Conservation (phyloP, 1,140 invertebrate genomes). For the Solen grandis region DNA sequence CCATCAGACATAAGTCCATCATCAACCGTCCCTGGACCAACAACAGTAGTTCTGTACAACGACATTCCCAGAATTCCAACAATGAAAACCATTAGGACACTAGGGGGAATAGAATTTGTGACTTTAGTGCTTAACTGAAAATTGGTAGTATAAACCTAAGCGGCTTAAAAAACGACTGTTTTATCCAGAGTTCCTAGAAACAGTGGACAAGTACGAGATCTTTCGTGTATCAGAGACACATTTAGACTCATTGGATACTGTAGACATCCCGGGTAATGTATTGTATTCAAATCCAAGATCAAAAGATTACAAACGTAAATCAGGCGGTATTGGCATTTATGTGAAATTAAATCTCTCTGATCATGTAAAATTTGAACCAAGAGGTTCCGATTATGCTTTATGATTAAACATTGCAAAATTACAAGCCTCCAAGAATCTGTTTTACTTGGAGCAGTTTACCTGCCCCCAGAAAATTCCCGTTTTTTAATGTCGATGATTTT, state of each 20-base stretch:
- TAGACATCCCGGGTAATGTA: neutral
- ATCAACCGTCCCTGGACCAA: constrained; percentile 1
- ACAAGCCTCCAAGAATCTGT: too few relatives aligned
- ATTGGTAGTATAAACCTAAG: constrained; percentile 12
- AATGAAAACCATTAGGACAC: neutral
- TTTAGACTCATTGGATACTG: constrained; percentile 2
- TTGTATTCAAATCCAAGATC: constrained; percentile 16
- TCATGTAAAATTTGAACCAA: too few relatives aligned
- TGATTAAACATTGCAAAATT: too few relatives aligned
- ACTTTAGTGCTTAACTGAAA: neutral
- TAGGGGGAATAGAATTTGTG: neutral
- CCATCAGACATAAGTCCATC: neutral
- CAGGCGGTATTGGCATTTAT: constrained; percentile 27
- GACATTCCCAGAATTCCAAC: too few relatives aligned
- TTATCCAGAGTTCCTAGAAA: constrained; percentile 15
- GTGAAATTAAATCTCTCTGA: too few relatives aligned
- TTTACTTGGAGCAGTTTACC: too few relatives aligned
- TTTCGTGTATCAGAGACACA: constrained; percentile 23
- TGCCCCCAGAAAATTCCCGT: too few relatives aligned
- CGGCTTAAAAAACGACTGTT: constrained; percentile 4
- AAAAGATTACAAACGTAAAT: constrained; percentile 23
- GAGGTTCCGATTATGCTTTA: too few relatives aligned
- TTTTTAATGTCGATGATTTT: too few relatives aligned
- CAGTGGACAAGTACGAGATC: neutral
- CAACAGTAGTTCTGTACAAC: neutral